These are phyloP conservation scores for Palythoa heliodiscus DNA, from an alignment of 92 coral and sea anemone species.

Conservation along the genomic window DNA sequence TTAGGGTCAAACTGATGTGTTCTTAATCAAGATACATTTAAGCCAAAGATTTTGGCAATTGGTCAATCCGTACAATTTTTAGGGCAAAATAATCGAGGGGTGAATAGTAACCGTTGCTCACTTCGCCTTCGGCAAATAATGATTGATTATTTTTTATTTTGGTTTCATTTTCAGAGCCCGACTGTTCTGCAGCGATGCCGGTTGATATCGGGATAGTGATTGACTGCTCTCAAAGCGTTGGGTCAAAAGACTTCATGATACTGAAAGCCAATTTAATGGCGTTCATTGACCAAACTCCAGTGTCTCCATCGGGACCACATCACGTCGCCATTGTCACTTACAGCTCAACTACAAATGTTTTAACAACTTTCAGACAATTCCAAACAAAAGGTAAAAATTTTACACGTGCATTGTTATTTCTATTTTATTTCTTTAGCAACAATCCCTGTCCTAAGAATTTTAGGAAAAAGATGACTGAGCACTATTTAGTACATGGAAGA, in stretches of 20 bases:
- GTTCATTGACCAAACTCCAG: slow-evolving; percentile 31
- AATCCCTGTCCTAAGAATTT: no score
- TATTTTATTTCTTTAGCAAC: no score
- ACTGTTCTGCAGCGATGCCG: slow-evolving; percentile 25
- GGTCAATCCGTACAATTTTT: no score
- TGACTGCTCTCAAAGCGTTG: slow-evolving; percentile 15
- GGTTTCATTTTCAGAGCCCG: slow-evolving; percentile 8
- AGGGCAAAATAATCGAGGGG: no score
- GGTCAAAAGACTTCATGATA: not conserved
- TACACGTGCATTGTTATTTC: no score
- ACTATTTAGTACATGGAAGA: no score
- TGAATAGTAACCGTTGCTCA: no score
- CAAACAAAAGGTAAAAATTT: slow-evolving; percentile 23
- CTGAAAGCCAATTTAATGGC: not conserved
- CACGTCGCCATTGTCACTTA: slow-evolving; percentile 18
- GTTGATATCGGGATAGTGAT: slow-evolving; percentile 33
- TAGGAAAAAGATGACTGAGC: no score
- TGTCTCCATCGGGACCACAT: slow-evolving; percentile 30
- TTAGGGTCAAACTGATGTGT: no score
- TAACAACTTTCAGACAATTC: slow-evolving; percentile 2
- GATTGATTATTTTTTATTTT: not conserved
- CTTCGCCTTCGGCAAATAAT: not conserved
- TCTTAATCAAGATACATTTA: no score
- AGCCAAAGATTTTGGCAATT: no score
- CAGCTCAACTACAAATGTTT: slow-evolving; percentile 5